Conservation (phyloP, 1,140 invertebrate genomes). For the Physella acuta region DNA sequence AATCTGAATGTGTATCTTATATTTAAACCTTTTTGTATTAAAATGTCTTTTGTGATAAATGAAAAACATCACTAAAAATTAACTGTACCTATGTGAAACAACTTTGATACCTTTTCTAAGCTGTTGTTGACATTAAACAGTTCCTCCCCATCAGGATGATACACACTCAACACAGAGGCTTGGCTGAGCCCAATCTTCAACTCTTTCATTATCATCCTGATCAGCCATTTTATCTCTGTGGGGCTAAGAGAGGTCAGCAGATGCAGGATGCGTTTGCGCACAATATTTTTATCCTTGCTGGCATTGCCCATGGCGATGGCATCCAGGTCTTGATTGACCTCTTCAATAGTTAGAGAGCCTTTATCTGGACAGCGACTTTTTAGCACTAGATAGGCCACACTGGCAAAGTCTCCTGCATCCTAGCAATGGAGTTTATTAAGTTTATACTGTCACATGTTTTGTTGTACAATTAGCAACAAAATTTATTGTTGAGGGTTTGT, state of each 20-base stretch:
- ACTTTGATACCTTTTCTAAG: conserved; percentile 67
- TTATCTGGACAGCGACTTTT: conserved; percentile 66
- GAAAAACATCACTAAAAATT: background rate
- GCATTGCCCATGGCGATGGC: conserved; percentile 67
- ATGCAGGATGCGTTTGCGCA: conserved; percentile 61
- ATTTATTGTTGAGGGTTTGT: background rate
- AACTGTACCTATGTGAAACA: background rate
- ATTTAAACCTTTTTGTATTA: too few relatives aligned
- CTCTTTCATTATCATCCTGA: conserved; percentile 80
- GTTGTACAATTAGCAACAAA: too few relatives aligned
- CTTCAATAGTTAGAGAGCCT: conserved; percentile 65
- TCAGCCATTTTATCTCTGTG: conserved; percentile 84
- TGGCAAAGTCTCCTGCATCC: conserved; percentile 73
- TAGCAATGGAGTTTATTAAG: too few relatives aligned
- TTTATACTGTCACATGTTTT: too few relatives aligned
- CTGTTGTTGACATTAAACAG: conserved; percentile 74
- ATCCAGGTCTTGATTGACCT: conserved; percentile 74
- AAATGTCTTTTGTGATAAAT: too few relatives aligned
- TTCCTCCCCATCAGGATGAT: conserved; percentile 80
- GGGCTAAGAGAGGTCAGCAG: conserved; percentile 68
- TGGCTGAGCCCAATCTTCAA: conserved; percentile 62
- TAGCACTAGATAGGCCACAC: conserved; percentile 72
- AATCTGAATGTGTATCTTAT: too few relatives aligned
- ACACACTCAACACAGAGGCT: conserved; percentile 72
- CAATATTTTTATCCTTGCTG: conserved; percentile 62